Evolutionary conservation across 2,797 vertebrate genomes (phyloP).

Genomic region (Nannoperca obscura): DNA sequence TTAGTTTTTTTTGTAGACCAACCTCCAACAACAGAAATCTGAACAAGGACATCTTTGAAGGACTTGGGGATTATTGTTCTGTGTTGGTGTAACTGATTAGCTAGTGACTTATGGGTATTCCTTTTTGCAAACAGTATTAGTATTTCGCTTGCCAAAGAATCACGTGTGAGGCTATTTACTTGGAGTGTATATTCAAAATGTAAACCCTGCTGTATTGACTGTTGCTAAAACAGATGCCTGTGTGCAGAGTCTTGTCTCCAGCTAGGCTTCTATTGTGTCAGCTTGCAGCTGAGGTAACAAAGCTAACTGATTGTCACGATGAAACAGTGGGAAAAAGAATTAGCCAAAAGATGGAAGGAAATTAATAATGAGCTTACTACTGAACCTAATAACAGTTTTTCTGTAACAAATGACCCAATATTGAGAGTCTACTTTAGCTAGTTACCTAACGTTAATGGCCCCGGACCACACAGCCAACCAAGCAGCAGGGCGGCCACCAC

Average conservation of each 20-base stretch:
- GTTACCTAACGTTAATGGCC: too few species aligned
- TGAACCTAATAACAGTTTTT: background rate
- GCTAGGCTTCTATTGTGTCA: background rate
- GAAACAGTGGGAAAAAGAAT: background rate
- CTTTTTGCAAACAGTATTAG: too few species aligned
- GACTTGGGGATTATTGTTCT: too few species aligned
- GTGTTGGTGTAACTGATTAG: too few species aligned
- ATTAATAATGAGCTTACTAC: background rate
- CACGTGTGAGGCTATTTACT: background rate
- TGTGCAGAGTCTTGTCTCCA: background rate
- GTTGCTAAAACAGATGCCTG: background rate
- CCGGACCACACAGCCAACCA: too few species aligned
- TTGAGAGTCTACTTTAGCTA: background rate
- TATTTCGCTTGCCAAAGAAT: background rate
- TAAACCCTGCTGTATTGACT: background rate
- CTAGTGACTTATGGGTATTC: too few species aligned
- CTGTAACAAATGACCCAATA: background rate
- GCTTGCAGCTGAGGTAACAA: background rate
- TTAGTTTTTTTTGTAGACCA: background rate
- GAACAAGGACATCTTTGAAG: background rate
- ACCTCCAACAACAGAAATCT: background rate
- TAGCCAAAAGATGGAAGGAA: background rate
- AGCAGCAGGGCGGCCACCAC: too few species aligned
- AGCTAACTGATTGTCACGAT: background rate
- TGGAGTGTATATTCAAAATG: background rate